Base-by-base conservation (phyloP, 2,113 vertebrate species). In the Lonchura striata region DNA sequence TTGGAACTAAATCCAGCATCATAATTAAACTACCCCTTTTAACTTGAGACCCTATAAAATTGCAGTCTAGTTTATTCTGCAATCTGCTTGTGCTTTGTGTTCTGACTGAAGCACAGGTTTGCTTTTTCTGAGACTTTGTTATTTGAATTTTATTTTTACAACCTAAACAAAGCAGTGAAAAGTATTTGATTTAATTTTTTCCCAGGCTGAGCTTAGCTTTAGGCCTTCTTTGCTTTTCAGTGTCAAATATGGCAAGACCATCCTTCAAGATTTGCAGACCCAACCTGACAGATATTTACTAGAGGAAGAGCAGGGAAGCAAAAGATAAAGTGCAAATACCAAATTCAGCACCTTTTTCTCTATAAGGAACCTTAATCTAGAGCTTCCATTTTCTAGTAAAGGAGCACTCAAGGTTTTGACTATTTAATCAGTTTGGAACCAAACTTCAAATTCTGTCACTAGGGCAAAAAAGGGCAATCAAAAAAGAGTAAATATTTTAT, bases 1-100 rank as follows among this genome's bases (percentile, higher is more conserved):
- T 94, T 64, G 7, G 8, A 88, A 94, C 85, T 83, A 83, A 94
- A 95, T 71, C 92, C 85, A 95, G 56, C 76, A 83, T 39, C 42
- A 21, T 66, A 92, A 96, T 86, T 93, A 95, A 94, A 82, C 31
- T 56, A 56, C 56, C 39, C 60, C 87, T 94, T 93, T 94, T 85
- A 96, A 95, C 47, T 63, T n/a, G 24, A 93, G 79, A 88, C 54
- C 82, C 49, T 86, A 35, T 81, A 83, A 95, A 95, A 81, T 17
- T 47, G 64, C 39, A 46, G 30, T 33, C 39, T 77, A 64, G 49
- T 79, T 94, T 84, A 50, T 90, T 88, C 85, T 78, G 79, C 82
- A 95, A 88, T 91, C 87, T 95, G 81, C 54, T 66, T 91, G 71
- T 92, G 82, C 52, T 74, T 93, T 86, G 49, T 71, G 42, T 75